phyloP scores from a whole-genome alignment of 2,888 invertebrate genomes.

The Cyaniris semiargus region DNA sequence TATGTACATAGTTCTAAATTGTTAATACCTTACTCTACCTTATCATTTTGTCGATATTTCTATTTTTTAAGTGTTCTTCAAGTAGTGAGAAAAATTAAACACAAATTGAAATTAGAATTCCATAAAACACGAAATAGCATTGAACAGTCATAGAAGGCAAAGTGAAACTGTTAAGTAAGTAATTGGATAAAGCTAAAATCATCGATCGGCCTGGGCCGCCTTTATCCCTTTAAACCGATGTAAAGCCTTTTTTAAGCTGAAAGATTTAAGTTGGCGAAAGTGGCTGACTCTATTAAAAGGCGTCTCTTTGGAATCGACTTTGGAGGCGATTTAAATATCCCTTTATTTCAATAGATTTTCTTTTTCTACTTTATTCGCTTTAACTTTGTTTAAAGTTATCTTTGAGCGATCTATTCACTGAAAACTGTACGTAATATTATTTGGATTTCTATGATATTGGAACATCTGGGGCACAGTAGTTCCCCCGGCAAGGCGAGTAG shows the following conservation, averaged over 20 bases:
- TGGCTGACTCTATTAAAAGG: slow-evolving; percentile 77
- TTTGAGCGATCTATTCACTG: background rate
- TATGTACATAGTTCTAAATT: background rate
- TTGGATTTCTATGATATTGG: too few species aligned
- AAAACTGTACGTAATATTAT: background rate
- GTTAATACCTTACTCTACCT: background rate
- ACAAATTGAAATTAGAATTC: background rate
- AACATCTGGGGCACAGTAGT: too few species aligned
- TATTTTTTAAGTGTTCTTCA: background rate
- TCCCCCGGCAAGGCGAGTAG: too few species aligned
- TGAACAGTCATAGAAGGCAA: slow-evolving; percentile 2
- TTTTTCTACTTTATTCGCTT: slow-evolving; percentile 26
- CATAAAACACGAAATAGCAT: background rate
- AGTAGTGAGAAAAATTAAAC: background rate
- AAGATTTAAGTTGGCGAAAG: slow-evolving; percentile 80
- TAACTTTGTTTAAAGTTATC: slow-evolving; percentile 21
- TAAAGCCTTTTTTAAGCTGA: slow-evolving; percentile 78
- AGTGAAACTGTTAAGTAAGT: slow-evolving; percentile 41
- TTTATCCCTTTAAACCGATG: slow-evolving; percentile 78
- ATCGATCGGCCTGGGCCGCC: slow-evolving; percentile 66
- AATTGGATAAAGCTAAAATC: slow-evolving; percentile 73
- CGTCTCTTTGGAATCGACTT: slow-evolving; percentile 57
- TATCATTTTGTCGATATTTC: background rate
- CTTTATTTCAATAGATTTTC: slow-evolving; percentile 38
- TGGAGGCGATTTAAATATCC: slow-evolving; percentile 40